Conservation (phyloP, 2,113 vertebrate genomes). For the Chlorodrepanis virens region DNA sequence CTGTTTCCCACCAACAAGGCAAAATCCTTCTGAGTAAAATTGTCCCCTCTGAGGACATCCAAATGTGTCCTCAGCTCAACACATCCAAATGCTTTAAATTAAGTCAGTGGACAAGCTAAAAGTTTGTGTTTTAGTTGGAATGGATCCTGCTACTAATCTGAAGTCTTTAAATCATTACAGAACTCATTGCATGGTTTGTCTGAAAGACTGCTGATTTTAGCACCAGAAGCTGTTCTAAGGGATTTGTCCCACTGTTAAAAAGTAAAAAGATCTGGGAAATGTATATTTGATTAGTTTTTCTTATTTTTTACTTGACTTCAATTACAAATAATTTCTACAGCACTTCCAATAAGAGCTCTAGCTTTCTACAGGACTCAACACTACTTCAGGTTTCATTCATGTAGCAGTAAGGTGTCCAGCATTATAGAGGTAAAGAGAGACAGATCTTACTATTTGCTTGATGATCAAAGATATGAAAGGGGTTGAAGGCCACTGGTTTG, state of each 20-base stretch:
- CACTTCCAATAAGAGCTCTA: not conserved
- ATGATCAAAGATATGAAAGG: not conserved
- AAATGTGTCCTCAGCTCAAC: not conserved
- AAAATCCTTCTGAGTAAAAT: not conserved
- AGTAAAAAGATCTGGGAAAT: not conserved
- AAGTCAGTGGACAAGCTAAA: not conserved
- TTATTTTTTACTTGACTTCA: not conserved
- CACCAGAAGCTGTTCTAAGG: not conserved
- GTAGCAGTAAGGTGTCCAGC: not conserved
- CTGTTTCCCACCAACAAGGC: not conserved
- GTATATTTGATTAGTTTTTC: not conserved
- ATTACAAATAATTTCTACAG: not conserved
- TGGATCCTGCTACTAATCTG: not conserved
- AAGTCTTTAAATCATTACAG: not conserved
- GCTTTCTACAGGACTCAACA: not conserved
- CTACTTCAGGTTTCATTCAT: not conserved
- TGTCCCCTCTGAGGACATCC: not conserved
- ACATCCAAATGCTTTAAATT: not conserved
- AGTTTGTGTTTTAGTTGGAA: not conserved
- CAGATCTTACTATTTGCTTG: not conserved
- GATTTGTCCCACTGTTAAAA: not conserved
- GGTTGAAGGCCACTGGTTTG: not conserved
- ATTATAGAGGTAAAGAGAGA: not conserved
- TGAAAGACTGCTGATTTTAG: not conserved
- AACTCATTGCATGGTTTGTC: not conserved